Conservation (phyloP, 2,888 invertebrate species). For the Rosalia funebris region DNA sequence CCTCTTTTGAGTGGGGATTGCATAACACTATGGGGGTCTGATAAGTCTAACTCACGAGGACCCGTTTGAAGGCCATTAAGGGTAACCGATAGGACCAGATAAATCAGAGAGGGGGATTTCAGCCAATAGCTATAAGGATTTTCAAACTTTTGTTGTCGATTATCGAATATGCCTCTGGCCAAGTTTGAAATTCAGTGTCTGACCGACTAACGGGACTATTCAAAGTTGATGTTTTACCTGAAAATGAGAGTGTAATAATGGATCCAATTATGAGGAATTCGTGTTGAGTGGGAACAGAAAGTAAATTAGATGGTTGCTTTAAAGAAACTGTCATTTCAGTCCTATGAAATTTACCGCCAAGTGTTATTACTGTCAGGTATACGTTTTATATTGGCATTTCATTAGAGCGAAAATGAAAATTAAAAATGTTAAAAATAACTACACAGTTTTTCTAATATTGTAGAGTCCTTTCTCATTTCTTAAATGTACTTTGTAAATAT, state of each 20-base stretch:
- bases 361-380: too few relatives aligned
- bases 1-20: conserved; percentile 48
- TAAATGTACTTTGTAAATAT: too few relatives aligned
- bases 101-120: conserved; percentile 52
- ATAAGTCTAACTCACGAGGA: conserved; percentile 45
- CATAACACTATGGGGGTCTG: conserved; percentile 45
- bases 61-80: conserved; percentile 57
- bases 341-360: too few relatives aligned
- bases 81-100: conserved; percentile 57
- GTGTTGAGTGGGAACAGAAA: conserved; percentile 10
- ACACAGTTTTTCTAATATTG: too few relatives aligned
- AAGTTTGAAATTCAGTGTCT: conserved; percentile 36
- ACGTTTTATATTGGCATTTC: too few relatives aligned
- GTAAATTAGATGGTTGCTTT: not conserved
- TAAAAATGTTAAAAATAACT: too few relatives aligned
- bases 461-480: too few relatives aligned
- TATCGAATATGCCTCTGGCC: conserved; percentile 45
- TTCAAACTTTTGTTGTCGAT: conserved; percentile 51
- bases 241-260: conserved; percentile 10
- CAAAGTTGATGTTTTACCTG: conserved; percentile 25
- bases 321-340: too few relatives aligned
- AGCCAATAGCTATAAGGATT: conserved; percentile 58
- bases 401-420: too few relatives aligned
- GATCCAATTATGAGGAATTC: not conserved
- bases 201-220: conserved; percentile 19